These are phyloP conservation scores for Allolobophora icterica DNA, from an alignment of 2,888 invertebrate species.

Conservation along the genomic window DNA sequence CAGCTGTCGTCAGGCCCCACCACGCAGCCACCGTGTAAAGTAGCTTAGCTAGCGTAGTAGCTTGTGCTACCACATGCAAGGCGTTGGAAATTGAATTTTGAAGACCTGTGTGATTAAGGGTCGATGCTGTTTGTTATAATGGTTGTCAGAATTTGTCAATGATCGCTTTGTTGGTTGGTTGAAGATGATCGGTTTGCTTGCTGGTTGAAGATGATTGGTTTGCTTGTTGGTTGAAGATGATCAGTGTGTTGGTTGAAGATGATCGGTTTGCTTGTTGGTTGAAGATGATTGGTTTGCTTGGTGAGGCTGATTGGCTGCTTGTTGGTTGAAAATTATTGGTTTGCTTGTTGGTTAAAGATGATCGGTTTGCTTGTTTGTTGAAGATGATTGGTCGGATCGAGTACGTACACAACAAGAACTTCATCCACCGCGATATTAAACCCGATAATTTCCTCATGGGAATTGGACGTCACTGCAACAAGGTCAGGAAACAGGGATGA, in stretches of 20 bases:
- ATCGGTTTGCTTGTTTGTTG: not conserved
- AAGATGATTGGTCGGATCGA: slow-evolving; percentile 80
- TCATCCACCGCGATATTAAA: slow-evolving; percentile 83
- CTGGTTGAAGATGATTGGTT: slow-evolving; percentile 65
- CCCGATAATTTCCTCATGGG: slow-evolving; percentile 72
- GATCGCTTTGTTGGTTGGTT: no score
- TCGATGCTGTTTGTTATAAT: no score
- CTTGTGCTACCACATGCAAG: no score
- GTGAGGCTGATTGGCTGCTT: not conserved
- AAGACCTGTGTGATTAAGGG: no score
- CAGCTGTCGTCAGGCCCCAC: no score
- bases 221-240: slow-evolving; percentile 50
- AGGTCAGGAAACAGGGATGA: slow-evolving; percentile 39
- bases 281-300: slow-evolving; percentile 68
- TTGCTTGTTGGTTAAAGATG: no score
- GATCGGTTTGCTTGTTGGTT: not conserved
- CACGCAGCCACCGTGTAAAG: no score
- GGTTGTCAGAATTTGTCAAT: no score
- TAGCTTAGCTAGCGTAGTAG: no score
- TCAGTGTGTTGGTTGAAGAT: no score
- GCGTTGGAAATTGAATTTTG: no score
- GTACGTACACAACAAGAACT: slow-evolving; percentile 97
- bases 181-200: not conserved
- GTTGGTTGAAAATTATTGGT: slow-evolving; percentile 66
- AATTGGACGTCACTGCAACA: slow-evolving; percentile 60